Conservation (phyloP, 92 coral and sea anemone genomes). For the Pocillopora grandis region DNA sequence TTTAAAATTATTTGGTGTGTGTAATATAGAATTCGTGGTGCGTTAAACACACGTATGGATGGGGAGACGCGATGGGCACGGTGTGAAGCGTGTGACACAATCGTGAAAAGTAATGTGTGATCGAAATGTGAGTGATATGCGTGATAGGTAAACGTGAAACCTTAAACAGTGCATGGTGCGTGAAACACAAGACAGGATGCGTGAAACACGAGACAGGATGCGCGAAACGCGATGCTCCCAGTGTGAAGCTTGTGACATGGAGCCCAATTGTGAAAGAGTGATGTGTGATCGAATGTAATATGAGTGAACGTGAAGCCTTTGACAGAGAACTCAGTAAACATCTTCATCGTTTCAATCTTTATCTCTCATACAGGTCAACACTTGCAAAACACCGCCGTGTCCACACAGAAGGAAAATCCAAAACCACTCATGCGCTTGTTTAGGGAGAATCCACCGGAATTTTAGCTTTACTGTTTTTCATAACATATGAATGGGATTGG, state of each 20-base stretch:
- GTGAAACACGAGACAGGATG: too few species aligned
- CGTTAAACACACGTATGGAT: not conserved
- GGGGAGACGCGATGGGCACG: not conserved
- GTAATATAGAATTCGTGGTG: not conserved
- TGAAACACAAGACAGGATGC: too few species aligned
- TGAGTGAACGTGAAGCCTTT: too few species aligned
- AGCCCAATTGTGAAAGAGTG: not conserved
- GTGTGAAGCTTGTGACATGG: too few species aligned
- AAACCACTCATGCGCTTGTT: too few species aligned
- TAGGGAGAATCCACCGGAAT: too few species aligned
- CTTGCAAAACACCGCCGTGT: constrained; percentile 23
- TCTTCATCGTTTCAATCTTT: not conserved
- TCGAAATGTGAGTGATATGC: not conserved
- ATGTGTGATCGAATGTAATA: not conserved
- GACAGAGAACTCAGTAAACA: too few species aligned
- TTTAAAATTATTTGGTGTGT: too few species aligned
- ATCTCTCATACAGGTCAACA: constrained; percentile 12
- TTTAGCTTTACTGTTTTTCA: too few species aligned
- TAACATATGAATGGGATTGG: too few species aligned
- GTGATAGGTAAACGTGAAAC: not conserved
- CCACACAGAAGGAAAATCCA: not conserved
- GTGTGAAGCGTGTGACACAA: not conserved
- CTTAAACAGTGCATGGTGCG: too few species aligned
- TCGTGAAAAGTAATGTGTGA: not conserved
- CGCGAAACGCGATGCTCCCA: too few species aligned